Evolutionary conservation across 1,140 invertebrate genomes (phyloP), one percentile per base, ranked within the genome.

Genomic region (Asbolus verrucosus): DNA sequence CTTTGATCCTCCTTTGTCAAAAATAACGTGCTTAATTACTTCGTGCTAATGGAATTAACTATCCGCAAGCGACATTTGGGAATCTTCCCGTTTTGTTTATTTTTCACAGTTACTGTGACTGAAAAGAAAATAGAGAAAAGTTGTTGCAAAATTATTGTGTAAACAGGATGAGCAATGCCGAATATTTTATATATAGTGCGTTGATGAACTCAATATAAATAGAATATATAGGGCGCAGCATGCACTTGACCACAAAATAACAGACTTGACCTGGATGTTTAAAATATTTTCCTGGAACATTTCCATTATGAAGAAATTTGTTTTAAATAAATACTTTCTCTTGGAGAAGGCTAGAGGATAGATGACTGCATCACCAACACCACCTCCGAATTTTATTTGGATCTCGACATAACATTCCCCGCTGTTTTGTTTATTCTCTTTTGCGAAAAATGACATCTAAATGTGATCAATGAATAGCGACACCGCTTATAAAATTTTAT

Each of bases 231-330:
- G 33, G 33, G 33, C 33, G 11, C 33, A 36, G 33, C 33, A 36
- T 36, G 33, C 33, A 36, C 33, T 36, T 59, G 50, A 59, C 50
- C 50, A 59, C 50, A 59, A 59, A 59, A 59, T 59, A 59, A 21
- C 50, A 59, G 50, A 59, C 50, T 59, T 59, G 50, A 59, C 50
- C 50, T 30, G 27, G 27, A 59, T 59, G 50, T 11, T 14, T 59
- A 24, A 59, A 59, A 59, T 59, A 59, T 59, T 59, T 30, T 59
- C 50, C 33, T 36, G 33, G 33, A 36, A 36, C 33, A 36, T 36
- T 36, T 36, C 33, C 33, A 36, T n/a, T 11, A 36, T 36, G 33
- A 36, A 36, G 33, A 36, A 36, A 36, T 36, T 36, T 36, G 33
- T 36, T 36, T 36, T 36, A 11, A 36, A 36, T 36, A 5, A 36